Evolutionary conservation across 2,113 vertebrate species (phyloP), one percentile per base, ranked within the genome.

Genomic region (Chrysochloris asiatica): DNA sequence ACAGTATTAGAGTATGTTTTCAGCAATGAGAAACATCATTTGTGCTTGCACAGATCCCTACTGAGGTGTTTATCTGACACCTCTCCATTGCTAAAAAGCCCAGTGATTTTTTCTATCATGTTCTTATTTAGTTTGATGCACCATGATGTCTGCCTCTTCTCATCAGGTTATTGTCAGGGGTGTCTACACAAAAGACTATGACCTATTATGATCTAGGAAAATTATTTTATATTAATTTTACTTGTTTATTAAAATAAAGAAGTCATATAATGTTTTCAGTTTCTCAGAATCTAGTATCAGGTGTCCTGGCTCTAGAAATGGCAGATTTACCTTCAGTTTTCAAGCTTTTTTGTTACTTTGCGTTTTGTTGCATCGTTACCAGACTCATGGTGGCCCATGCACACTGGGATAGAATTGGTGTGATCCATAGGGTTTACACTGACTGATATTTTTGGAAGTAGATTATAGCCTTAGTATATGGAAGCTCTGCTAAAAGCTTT

Each of bases 91-190:
- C 72, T 43, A 56, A 67, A 90, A 85, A 80, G 59, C 36, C 72
- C 6, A 65, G 47, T 88, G 48, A 92, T 94, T 96, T 94, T n/a
- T 86, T 82, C 38, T 19, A 80, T 79, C 87, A 83, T 87, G 63
- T 88, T 80, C 43, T 88, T 95, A 88, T 72, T 67, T 72, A 73
- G 43, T 36, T 67, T 88, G 85, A 83, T 36, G 52, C 24, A 85
- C 38, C 67, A 86, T 56, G 33, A 50, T 48, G 41, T 26, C 36
- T 61, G 61, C 80, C 52, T 90, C 69, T 19, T 86, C 85, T 86
- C 83, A 45, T 30, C 8, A 21, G 10, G 77, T 22, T 61, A 10
- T 75, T 83, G 47, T 87, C 84, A 89, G 36, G 56, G 81, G 26
- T 76, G 33, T 91, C 36, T 67, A 43, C 36, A 89, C 26, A 69